These are phyloP conservation scores for Steinernema hermaphroditum DNA, from an alignment of 2,888 invertebrate genomes.

Conservation along the genomic window DNA sequence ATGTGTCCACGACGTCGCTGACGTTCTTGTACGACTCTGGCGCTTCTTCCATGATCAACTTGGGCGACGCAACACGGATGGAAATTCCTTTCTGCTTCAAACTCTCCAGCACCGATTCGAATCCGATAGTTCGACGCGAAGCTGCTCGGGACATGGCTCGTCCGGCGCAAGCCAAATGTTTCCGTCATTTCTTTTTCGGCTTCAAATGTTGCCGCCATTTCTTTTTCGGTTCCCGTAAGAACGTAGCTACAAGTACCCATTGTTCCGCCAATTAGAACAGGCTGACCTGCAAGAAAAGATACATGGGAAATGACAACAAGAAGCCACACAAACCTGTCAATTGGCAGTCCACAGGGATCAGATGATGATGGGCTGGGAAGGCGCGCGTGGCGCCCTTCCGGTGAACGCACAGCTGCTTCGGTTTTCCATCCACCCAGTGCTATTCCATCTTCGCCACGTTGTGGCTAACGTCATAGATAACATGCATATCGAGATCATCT, in stretches of 20 bases:
- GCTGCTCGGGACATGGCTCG: conserved; percentile 94
- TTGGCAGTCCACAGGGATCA: conserved; percentile 95
- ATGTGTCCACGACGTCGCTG: conserved; percentile 97
- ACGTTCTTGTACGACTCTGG: conserved; percentile 99
- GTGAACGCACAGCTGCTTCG: conserved; percentile 87
- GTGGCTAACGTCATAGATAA: conserved; percentile 98
- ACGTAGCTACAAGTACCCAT: conserved; percentile 99
- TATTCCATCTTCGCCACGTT: conserved; percentile 88
- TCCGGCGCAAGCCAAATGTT: too few species aligned
- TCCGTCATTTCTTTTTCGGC: too few species aligned
- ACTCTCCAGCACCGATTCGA: conserved; percentile 83
- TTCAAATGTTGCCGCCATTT: conserved; percentile 97
- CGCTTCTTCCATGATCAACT: conserved; percentile 98
- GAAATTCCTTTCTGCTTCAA: conserved; percentile 75
- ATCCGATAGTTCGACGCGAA: conserved; percentile 91
- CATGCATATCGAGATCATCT: conserved; percentile 97
- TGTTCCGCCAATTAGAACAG: conserved; percentile 96
- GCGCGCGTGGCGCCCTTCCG: conserved; percentile 90
- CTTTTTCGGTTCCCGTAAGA: conserved; percentile 90
- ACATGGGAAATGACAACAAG: not conserved
- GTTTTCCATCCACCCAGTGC: conserved; percentile 63
- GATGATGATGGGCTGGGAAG: conserved; percentile 96
- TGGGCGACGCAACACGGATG: conserved; percentile 96
- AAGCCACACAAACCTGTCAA: conserved; percentile 59
- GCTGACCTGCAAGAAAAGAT: conserved; percentile 77